Percentiles rank a stretch among this genome's conserved stretches.
These are phyloP conservation scores for Lepidocyrtinus sp. DNA, from an alignment of 2,888 invertebrate species.

Conservation along the genomic window DNA sequence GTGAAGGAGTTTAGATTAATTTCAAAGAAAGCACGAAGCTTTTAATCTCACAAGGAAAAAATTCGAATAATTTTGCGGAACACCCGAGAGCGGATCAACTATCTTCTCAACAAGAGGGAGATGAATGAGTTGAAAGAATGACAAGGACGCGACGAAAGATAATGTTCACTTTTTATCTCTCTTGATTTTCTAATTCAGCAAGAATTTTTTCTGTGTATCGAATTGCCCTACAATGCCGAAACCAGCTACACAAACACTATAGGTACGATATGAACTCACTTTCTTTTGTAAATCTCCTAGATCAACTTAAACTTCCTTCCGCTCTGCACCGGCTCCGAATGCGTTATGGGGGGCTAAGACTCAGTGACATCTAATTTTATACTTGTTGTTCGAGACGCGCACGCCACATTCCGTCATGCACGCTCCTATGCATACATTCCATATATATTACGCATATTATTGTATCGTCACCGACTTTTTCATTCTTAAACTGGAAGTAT, in stretches of 20 bases:
- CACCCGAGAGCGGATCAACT: not conserved
- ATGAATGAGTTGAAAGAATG: conserved; percentile 51
- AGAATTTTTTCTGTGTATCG: too few species aligned
- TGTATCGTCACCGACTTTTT: conserved; percentile 16
- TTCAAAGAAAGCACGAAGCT: conserved; percentile 16
- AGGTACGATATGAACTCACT: conserved; percentile 15
- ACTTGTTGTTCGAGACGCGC: conserved; percentile 51
- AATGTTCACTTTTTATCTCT: conserved; percentile 44
- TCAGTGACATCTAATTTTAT: conserved; percentile 53
- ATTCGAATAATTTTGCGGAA: conserved; percentile 14
- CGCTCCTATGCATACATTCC: conserved; percentile 15
- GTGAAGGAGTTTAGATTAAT: conserved; percentile 15
- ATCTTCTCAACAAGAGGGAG: conserved; percentile 15
- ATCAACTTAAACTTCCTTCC: conserved; percentile 18
- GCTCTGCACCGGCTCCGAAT: conserved; percentile 41
- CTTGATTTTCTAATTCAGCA: not conserved
- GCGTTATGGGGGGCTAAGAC: conserved; percentile 50
- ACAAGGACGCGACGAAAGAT: conserved; percentile 45
- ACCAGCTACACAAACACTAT: not conserved
- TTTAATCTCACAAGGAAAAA: not conserved
- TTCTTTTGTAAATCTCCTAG: conserved; percentile 6
- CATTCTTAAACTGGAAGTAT: not conserved
- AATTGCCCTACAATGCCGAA: conserved; percentile 34
- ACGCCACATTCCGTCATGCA: conserved; percentile 53
- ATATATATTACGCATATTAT: conserved; percentile 15